phyloP scores from a whole-genome alignment of 2,113 vertebrate species.

The Gymnogyps californianus region DNA sequence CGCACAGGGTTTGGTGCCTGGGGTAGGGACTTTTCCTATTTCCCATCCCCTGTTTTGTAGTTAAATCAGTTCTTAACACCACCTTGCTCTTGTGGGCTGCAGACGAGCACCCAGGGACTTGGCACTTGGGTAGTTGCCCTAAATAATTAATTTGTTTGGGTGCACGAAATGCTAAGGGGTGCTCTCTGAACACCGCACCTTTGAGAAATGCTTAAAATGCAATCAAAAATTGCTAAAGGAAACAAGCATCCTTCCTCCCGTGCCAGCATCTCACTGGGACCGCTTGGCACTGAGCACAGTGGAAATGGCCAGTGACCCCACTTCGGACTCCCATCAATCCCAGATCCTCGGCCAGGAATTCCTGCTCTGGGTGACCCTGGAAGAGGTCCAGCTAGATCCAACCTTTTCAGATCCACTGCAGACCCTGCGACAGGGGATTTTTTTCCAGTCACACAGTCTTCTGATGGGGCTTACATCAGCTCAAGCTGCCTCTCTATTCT shows the following conservation, averaged over 20 bases:
- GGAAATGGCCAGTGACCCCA: neutral
- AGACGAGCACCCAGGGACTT: neutral
- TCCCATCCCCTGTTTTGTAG: neutral
- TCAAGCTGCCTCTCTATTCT: neutral
- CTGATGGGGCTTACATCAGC: neutral
- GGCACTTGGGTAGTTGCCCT: neutral
- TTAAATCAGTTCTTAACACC: neutral
- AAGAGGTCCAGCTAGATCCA: neutral
- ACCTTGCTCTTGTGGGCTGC: fast-evolving
- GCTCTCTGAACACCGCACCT: neutral
- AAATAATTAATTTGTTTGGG: neutral
- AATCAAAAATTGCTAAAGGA: neutral
- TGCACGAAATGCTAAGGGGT: neutral
- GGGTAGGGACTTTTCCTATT: neutral
- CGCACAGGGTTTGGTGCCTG: fast-evolving
- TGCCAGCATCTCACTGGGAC: neutral
- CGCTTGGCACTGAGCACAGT: neutral
- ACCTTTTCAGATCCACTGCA: neutral
- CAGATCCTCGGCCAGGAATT: neutral
- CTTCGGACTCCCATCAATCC: neutral
- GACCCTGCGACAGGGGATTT: neutral
- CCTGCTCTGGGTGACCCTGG: neutral
- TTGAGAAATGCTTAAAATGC: neutral
- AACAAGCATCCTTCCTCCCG: neutral
- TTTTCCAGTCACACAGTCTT: neutral